Evolutionary conservation across 2,888 invertebrate genomes (phyloP), one percentile per base, ranked within the genome.

Genomic region (Ectemnius cavifrons): DNA sequence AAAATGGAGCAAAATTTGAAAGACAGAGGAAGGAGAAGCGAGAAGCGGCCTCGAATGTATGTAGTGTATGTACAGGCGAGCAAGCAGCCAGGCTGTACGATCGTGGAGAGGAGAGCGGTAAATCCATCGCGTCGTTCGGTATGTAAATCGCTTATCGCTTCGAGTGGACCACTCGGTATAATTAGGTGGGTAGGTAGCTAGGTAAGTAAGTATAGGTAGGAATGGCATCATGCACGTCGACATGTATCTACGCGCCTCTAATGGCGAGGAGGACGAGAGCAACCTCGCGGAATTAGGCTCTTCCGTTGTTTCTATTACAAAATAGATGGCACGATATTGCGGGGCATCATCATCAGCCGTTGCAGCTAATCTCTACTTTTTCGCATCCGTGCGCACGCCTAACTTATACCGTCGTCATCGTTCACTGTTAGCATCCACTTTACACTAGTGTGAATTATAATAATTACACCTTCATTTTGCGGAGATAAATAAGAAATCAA

Each of bases 221-320:
- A 86, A 86, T 84, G 82, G 83, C 79, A 85, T 84, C 81, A 78
- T 83, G 83, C 73, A 77, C 76, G 82, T 73, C 78, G 82, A 79
- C 84, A 78, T 82, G 86, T 87, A 87, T 83, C 81, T 80, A 75
- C 78, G 84, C 86, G 84, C 37, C 37, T 88, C 88, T 87, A 87
- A 88, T 86, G 85, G 85, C 86, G 85, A 88, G 84, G 85, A 87
- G 86, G 85, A 84, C 83, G 83, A 80, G 82, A 79, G 81, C 80
- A 80, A 71, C 76, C 88, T 86, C 87, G 87, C 86, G 86, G 86
- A 90, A 90, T 90, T 90, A 88, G 89, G 89, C 85, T 89, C 90
- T 90, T 90, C 90, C 90, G 90, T 90, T 89, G 90, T 90, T 90
- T 90, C 91, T 90, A 91, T 91, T 91, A 91, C 89, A 89, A 91